phyloP scores from a whole-genome alignment of 2,888 invertebrate genomes.

The Himalopsyche japonica region DNA sequence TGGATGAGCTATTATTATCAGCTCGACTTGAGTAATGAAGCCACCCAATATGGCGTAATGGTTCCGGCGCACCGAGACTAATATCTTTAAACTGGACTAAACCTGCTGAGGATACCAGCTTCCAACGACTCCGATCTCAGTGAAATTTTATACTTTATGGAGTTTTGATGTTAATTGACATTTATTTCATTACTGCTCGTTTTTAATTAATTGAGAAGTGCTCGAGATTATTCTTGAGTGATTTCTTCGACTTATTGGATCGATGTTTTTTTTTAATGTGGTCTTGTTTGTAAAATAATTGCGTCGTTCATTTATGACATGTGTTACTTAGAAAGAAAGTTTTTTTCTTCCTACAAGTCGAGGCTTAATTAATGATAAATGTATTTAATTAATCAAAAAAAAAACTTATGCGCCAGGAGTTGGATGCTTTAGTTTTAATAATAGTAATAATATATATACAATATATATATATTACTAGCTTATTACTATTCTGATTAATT shows the following conservation, averaged over 20 bases:
- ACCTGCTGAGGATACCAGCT: not conserved
- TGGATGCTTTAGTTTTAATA: too few species aligned
- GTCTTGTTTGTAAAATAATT: not conserved
- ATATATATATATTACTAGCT: too few species aligned
- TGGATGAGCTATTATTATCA: not conserved
- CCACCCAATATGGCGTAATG: slow-evolving; percentile 21
- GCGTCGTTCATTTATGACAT: not conserved
- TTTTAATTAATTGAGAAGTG: slow-evolving; percentile 21
- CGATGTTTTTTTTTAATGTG: not conserved
- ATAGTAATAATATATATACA: too few species aligned
- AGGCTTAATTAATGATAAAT: too few species aligned
- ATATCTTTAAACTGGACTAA: not conserved
- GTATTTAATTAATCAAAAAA: too few species aligned
- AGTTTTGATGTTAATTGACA: slow-evolving; percentile 22
- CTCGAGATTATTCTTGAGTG: slow-evolving; percentile 1
- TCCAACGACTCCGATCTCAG: not conserved
- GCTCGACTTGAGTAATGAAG: not conserved
- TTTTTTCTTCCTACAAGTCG: not conserved
- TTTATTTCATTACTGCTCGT: slow-evolving; percentile 4
- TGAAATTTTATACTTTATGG: slow-evolving; percentile 18
- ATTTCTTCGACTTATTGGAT: slow-evolving; percentile 7
- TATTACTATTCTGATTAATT: too few species aligned
- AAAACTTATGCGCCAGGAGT: too few species aligned
- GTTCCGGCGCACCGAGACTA: not conserved
- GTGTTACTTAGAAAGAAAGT: not conserved